Base-by-base conservation (phyloP, 2,888 invertebrate species). In the Mythimna impura region DNA sequence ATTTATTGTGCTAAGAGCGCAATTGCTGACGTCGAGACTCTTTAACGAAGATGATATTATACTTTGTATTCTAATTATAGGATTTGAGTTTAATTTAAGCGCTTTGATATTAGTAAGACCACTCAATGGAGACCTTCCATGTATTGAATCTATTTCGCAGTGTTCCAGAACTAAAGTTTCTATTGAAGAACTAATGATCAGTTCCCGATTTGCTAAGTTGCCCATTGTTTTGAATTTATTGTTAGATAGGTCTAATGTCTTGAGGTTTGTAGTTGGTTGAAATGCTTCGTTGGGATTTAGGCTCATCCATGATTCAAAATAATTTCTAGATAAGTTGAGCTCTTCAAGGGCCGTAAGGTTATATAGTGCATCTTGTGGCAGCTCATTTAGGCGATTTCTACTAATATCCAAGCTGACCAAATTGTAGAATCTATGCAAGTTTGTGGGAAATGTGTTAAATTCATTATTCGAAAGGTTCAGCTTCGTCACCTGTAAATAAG, bases 381-480 rank as follows among this genome's bases (percentile, higher is more conserved):
- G 83, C 64, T 91, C 91, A n/a, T 85, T 93, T 43, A 97, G 91
- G 66, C 92, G 91, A 88, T 97, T 97, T 54, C 92, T 93, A 76
- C 95, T 95, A 12, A 94, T 65, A 74, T 96, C 96, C 52, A 96
- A 82, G 3, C 81, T 87, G 12, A 92, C 78, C 69, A 96, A 85
- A 71, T 94, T 94, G 64, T 90, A 86, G 55, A 95, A 90, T 66
- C 82, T 90, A 40, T 82, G 84, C 20, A 96, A 77, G 47, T 89
- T 90, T 73, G 80, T 82, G 0, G 98, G 97, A 85, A 98, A 97
- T 5, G 90, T 90, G 4, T 90, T 91, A 68, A 98, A 96, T 60
- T 95, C 92, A 88, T 98, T 98, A 83, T 95, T 94, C 6, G 98
- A 97, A 71, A 98, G 90, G 88, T 98, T 97, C 79, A 98, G 91